A percentile compares a stretch with the other conserved stretches of the same genome.
These are phyloP conservation scores for Euplexia lucipara DNA, from an alignment of 2,888 invertebrate genomes.

Conservation along the genomic window DNA sequence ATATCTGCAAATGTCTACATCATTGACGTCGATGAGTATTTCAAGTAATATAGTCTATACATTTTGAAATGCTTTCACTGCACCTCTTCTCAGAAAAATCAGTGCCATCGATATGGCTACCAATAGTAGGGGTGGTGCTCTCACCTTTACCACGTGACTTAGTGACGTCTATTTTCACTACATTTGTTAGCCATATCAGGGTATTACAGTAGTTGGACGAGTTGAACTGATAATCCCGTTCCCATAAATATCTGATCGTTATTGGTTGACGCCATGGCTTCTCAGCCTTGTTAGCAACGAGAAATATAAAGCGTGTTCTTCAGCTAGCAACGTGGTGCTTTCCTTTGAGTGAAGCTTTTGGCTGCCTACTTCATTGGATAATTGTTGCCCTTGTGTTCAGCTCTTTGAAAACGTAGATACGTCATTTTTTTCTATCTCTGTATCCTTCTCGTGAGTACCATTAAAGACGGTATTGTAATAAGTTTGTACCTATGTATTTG, in stretches of 20 bases:
- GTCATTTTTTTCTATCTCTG: too few species aligned
- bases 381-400: too few species aligned
- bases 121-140: conserved; percentile 66
- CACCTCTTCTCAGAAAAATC: neutral
- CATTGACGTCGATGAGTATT: neutral
- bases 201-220: conserved; percentile 36
- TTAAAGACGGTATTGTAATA: too few species aligned
- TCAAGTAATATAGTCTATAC: too few species aligned
- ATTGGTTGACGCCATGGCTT: neutral
- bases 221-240: conserved; percentile 18
- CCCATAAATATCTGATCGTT: neutral
- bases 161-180: conserved; percentile 69
- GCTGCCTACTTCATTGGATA: too few species aligned
- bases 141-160: conserved; percentile 73
- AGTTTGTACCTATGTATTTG: too few species aligned
- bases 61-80: neutral
- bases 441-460: too few species aligned
- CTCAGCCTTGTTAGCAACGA: neutral
- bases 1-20: neutral
- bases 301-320: too few species aligned
- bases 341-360: too few species aligned
- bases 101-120: conserved; percentile 20
- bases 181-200: conserved; percentile 65
- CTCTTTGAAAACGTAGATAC: too few species aligned
- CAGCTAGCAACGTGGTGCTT: too few species aligned